phyloP scores from a whole-genome alignment of 1,140 invertebrate genomes.

The Hyphantria cunea region DNA sequence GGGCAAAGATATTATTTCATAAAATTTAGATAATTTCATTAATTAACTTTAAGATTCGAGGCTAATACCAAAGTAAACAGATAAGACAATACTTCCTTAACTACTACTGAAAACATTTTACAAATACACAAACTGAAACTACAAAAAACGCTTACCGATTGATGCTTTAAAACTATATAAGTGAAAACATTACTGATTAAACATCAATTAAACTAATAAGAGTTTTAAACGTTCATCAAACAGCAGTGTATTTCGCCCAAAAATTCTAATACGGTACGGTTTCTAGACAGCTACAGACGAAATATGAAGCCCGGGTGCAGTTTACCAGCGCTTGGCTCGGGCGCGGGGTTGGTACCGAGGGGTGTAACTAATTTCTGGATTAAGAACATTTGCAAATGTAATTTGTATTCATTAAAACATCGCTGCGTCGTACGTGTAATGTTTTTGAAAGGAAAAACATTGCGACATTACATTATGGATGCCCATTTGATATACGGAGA shows the following conservation, averaged over 20 bases:
- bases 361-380: slow-evolving; percentile 72
- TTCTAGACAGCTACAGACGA: slow-evolving; percentile 20
- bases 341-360: slow-evolving; percentile 7
- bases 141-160: too few relatives aligned
- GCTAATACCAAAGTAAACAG: too few relatives aligned
- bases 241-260: not conserved
- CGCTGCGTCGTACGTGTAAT: slow-evolving; percentile 43
- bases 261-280: slow-evolving; percentile 3
- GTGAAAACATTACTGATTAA: too few relatives aligned
- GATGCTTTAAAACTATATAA: too few relatives aligned
- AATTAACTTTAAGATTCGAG: too few relatives aligned
- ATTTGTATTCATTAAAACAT: slow-evolving; percentile 75
- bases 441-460: slow-evolving; percentile 36
- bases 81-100: too few relatives aligned
- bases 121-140: too few relatives aligned
- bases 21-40: too few relatives aligned
- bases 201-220: too few relatives aligned
- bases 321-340: slow-evolving; percentile 3
- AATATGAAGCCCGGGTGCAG: slow-evolving; percentile 34
- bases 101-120: too few relatives aligned
- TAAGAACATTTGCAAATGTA: slow-evolving; percentile 74
- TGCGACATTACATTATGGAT: slow-evolving; percentile 25
- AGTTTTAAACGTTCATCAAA: too few relatives aligned
- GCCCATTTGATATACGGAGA: not conserved
- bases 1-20: too few relatives aligned